A percentile compares a stretch with the other conserved stretches of the same genome.
phyloP scores from a whole-genome alignment of 2,113 vertebrate species.

The Sigmodon hispidus region DNA sequence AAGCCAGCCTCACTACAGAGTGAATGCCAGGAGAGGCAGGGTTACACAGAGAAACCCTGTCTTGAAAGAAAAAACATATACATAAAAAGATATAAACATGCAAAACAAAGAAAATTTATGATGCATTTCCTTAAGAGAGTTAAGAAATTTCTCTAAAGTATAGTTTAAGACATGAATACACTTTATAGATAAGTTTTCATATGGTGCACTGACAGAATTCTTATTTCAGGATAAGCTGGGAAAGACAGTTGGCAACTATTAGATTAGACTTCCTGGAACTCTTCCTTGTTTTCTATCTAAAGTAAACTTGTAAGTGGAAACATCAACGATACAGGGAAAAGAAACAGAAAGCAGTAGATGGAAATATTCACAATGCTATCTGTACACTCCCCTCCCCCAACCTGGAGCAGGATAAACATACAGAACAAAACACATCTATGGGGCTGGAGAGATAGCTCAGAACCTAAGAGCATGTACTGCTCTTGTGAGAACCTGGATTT shows the following conservation, averaged over 20 bases:
- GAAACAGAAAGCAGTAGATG: background rate
- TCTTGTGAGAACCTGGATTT: background rate
- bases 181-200: slow-evolving; percentile 68
- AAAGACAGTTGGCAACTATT: slow-evolving; percentile 74
- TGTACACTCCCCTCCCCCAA: background rate
- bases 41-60: background rate
- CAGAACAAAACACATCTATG: background rate
- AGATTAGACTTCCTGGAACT: slow-evolving; percentile 70
- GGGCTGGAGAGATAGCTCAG: background rate
- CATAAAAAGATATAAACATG: slow-evolving; percentile 29
- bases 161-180: slow-evolving; percentile 70
- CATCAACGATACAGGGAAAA: slow-evolving; percentile 20
- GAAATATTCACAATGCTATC: background rate
- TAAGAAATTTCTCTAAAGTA: slow-evolving; percentile 65
- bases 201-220: slow-evolving; percentile 65
- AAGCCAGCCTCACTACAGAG: background rate
- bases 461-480: background rate
- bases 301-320: slow-evolving; percentile 65
- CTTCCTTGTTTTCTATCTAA: slow-evolving; percentile 71
- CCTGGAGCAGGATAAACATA: background rate
- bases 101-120: slow-evolving; percentile 71
- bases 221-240: slow-evolving; percentile 71
- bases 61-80: background rate
- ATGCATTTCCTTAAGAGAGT: slow-evolving; percentile 71
- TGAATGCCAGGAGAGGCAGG: background rate